Evolutionary conservation across 2,113 vertebrate species (phyloP).

Genomic region (Halichoerus grypus): DNA sequence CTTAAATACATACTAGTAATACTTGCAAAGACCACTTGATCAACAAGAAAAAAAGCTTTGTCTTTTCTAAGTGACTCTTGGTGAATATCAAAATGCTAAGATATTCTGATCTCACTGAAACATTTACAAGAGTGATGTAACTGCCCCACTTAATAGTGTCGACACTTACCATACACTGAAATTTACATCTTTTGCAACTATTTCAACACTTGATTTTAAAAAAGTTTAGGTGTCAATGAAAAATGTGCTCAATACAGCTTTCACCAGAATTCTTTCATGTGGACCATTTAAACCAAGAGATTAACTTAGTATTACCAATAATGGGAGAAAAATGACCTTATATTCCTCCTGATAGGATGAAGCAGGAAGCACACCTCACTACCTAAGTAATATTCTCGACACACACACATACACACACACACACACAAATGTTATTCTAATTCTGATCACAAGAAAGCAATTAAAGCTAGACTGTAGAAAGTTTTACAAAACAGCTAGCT

Average conservation of each 20-base stretch:
- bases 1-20: neutral
- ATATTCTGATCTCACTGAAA: neutral
- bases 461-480: neutral
- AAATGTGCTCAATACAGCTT: conserved; percentile 3
- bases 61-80: conserved; percentile 22
- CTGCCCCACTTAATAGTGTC: neutral
- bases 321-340: conserved; percentile 39
- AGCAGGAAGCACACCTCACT: neutral
- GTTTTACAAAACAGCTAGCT: conserved; percentile 40
- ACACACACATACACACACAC: neutral
- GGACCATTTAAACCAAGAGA: neutral
- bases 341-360: neutral
- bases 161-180: neutral
- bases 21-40: neutral
- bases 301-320: conserved; percentile 21
- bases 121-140: conserved; percentile 23
- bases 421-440: neutral
- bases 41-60: neutral
- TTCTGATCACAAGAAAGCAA: conserved; percentile 17
- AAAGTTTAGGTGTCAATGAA: neutral
- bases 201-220: neutral
- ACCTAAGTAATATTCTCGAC: neutral
- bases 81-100: neutral
- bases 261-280: conserved; percentile 34
- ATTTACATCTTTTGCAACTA: neutral